Evolutionary conservation across 2,797 vertebrate genomes (phyloP), one percentile per base, ranked within the genome.

Genomic region (Selene dorsalis): DNA sequence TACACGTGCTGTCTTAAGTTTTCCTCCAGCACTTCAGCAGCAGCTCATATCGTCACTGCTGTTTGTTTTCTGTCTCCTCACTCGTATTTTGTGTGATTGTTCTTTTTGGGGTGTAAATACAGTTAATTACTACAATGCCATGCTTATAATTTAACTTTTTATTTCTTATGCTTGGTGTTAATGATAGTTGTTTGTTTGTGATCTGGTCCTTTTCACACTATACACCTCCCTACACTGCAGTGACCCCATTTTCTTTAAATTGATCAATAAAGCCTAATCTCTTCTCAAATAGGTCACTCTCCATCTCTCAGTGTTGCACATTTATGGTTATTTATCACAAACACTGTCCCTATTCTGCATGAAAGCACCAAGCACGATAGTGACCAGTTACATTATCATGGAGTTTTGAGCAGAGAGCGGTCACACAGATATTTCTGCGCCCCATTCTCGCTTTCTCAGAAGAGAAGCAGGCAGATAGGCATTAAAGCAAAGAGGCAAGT

Each of bases 201-300:
- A 30, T 72, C 22, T 55, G 12, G 9, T 12, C 2, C 30, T 22
- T 58, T 45, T 69, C 35, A 61, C n/a, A 17, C 20, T 30, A 32
- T 3, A 43, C 41, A 24, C 6, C 50, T 52, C 79, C 22, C 57
- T 32, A 16, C 10, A 7, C 45, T 47, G n/a, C 52, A 16, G n/a
- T 73, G 73, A 67, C 59, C n/a, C 39, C 1, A 41, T 70, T n/a
- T 85, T 77, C 8, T 43, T 17, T 48, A 60, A 28, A 55, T 17
- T 22, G 26, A 80, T 84, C 81, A 52, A 80, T 83, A 70, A 45
- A 76, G 41, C 35, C 45, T 43, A 43, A 58, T 80, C 32, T 73
- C 30, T 35, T 73, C 67, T 56, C 63, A 64, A 60, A 45, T 32
- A 41, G 30, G 35, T 48, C 66, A 32, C 35, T 69, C 56, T 35